Percentiles rank a stretch among this genome's conserved stretches.
Conservation (phyloP, 2,113 vertebrate genomes). For the Corydoras maculifer region DNA sequence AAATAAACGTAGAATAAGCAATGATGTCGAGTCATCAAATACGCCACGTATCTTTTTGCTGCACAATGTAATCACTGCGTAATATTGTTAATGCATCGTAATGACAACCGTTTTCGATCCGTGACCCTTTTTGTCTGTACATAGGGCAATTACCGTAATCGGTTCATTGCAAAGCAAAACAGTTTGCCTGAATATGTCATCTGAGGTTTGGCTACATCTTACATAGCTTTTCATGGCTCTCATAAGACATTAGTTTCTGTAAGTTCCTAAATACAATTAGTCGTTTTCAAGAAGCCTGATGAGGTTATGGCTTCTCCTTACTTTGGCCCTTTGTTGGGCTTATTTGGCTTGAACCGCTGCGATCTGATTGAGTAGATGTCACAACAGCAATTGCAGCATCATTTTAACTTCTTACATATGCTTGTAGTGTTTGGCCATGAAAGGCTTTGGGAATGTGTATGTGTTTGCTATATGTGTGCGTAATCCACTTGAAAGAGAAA, state of each 20-base stretch:
- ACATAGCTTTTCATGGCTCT: not conserved
- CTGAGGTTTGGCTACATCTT: conserved; percentile 8
- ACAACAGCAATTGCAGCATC: not conserved
- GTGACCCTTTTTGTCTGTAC: conserved; percentile 9
- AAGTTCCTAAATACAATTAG: conserved; percentile 1
- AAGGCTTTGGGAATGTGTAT: conserved; percentile 32
- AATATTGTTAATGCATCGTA: conserved; percentile 11
- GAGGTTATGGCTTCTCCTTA: not conserved
- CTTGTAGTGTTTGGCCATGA: conserved; percentile 25
- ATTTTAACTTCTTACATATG: conserved; percentile 49
- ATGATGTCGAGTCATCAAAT: not conserved
- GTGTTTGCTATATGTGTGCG: conserved; percentile 9
- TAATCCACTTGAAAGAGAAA: conserved; percentile 38
- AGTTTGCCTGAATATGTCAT: conserved; percentile 14
- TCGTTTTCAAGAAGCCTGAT: not conserved
- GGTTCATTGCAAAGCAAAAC: not conserved
- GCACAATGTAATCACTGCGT: conserved; percentile 4
- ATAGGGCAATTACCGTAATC: not conserved
- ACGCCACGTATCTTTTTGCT: not conserved
- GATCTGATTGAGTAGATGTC: no score
- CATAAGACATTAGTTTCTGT: not conserved
- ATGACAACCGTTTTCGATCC: conserved; percentile 10
- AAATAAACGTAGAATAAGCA: conserved; percentile 10
- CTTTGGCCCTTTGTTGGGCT: no score
- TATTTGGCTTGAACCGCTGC: no score